These are phyloP conservation scores for Characodon lateralis DNA, from an alignment of 2,797 vertebrate genomes.

Conservation along the genomic window DNA sequence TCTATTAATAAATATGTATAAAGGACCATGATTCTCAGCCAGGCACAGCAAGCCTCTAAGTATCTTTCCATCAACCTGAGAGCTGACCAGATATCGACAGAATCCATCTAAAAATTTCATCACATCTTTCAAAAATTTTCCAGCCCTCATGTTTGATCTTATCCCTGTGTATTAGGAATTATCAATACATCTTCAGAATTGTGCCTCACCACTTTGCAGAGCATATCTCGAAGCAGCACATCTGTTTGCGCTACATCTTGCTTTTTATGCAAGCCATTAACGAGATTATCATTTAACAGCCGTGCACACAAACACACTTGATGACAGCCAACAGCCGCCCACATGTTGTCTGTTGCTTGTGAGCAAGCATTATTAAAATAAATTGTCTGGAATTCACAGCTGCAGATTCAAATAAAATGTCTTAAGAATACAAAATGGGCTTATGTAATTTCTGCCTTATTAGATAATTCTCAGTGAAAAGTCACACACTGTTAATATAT, in stretches of 20 bases:
- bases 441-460: constrained; percentile 41
- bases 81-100: background rate
- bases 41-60: background rate
- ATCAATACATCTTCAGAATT: constrained; percentile 43
- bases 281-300: constrained; percentile 65
- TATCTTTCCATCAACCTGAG: background rate
- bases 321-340: constrained; percentile 61
- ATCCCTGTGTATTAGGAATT: background rate
- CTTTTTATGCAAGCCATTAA: constrained; percentile 62
- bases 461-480: constrained; percentile 28
- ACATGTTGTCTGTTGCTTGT: constrained; percentile 50
- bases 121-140: background rate
- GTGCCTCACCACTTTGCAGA: background rate
- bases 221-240: constrained; percentile 28
- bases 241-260: constrained; percentile 59
- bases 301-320: constrained; percentile 53
- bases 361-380: constrained; percentile 33
- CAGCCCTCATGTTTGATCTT: background rate
- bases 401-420: constrained; percentile 33
- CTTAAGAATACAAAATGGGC: constrained; percentile 27
- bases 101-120: constrained; percentile 3
- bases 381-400: constrained; percentile 42
- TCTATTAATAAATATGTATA: background rate
- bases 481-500: constrained; percentile 7
- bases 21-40: background rate